These are phyloP conservation scores for Nymphalis io DNA, from an alignment of 1,140 invertebrate species.

Conservation along the genomic window DNA sequence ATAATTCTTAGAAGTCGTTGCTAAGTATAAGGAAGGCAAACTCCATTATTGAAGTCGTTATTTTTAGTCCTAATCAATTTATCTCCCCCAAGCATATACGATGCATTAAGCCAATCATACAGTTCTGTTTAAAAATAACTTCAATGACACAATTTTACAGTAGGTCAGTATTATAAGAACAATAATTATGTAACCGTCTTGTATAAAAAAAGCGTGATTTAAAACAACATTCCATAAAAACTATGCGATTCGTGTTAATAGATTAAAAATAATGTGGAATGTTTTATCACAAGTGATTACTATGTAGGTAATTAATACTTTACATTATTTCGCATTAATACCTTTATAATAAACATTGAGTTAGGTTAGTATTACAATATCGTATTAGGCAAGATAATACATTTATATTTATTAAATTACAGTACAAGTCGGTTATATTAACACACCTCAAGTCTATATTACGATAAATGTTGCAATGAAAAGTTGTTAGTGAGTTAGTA, in stretches of 20 bases:
- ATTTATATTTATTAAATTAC: not conserved
- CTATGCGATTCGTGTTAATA: slow-evolving; percentile 3
- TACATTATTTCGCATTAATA: not conserved
- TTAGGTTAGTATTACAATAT: slow-evolving; percentile 2
- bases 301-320: not conserved
- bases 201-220: not conserved
- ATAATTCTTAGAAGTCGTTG: not conserved
- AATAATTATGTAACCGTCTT: slow-evolving; percentile 23
- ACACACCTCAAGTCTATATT: not conserved
- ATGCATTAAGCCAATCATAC: slow-evolving; percentile 38
- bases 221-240: slow-evolving; percentile 20
- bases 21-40: slow-evolving; percentile 27
- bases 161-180: slow-evolving; percentile 37
- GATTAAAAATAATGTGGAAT: slow-evolving; percentile 1
- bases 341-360: slow-evolving; percentile 9
- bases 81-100: slow-evolving; percentile 37
- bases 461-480: slow-evolving; percentile 11
- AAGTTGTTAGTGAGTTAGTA: slow-evolving; percentile 14
- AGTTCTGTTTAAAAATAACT: slow-evolving; percentile 39
- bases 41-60: slow-evolving; percentile 23
- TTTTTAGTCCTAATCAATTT: slow-evolving; percentile 40
- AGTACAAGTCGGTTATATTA: not conserved
- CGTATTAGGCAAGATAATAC: not conserved
- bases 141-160: slow-evolving; percentile 40
- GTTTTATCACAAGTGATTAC: not conserved